These are phyloP conservation scores for Zosterops pallidus DNA, from an alignment of 2,113 vertebrate species.

Conservation along the genomic window DNA sequence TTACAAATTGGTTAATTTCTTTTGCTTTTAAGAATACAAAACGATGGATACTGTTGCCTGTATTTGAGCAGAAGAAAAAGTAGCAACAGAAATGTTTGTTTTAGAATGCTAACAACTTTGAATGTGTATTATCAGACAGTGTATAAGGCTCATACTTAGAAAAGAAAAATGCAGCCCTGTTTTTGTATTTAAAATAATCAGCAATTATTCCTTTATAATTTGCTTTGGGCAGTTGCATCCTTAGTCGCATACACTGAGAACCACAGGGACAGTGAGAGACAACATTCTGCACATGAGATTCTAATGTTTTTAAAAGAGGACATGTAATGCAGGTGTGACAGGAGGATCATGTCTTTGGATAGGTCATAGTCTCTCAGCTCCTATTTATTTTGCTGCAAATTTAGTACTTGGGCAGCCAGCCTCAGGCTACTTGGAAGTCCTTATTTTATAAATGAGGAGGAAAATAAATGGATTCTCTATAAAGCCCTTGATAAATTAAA, in stretches of 20 bases:
- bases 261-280: background rate
- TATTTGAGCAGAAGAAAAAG: background rate
- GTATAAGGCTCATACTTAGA: background rate
- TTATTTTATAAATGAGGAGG: background rate
- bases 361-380: background rate
- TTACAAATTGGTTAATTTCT: fast-evolving
- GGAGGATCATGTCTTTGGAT: background rate
- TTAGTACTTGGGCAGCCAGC: background rate
- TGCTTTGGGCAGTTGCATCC: background rate
- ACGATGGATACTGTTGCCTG: background rate
- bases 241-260: background rate
- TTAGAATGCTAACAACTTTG: background rate
- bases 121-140: background rate
- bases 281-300: background rate
- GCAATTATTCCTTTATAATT: background rate
- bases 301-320: background rate
- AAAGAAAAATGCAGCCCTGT: background rate
- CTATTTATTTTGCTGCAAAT: background rate
- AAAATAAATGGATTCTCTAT: background rate
- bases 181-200: background rate
- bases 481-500: background rate
- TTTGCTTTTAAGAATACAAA: background rate
- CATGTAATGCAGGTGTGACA: background rate
- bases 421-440: background rate
- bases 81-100: background rate